A percentile compares a stretch with the other conserved stretches of the same genome.
phyloP scores from a whole-genome alignment of 2,113 vertebrate genomes.

The Panurus biarmicus region DNA sequence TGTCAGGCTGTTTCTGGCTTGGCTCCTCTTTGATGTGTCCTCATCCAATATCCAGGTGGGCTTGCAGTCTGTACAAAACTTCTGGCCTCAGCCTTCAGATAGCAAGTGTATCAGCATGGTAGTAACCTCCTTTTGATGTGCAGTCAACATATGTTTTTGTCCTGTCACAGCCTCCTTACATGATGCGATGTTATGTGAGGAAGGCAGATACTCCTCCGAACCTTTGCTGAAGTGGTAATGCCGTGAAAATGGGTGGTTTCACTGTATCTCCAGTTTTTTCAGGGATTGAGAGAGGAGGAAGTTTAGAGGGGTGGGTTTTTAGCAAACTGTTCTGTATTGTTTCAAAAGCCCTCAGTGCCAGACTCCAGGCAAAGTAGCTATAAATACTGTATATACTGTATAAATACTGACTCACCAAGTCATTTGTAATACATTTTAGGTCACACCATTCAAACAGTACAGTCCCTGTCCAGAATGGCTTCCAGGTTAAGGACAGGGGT shows the following conservation, averaged over 20 bases:
- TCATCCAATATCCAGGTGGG: background rate
- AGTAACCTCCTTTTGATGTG: background rate
- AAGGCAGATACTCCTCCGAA: background rate
- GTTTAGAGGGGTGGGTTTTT: background rate
- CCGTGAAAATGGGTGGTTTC: background rate
- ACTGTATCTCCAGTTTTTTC: background rate
- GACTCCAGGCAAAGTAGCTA: fast-evolving
- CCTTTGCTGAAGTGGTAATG: background rate
- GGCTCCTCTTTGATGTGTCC: background rate
- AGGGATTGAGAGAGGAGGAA: background rate
- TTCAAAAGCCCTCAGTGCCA: background rate
- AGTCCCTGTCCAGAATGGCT: background rate
- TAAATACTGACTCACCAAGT: background rate
- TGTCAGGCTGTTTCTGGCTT: background rate
- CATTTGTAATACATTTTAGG: background rate
- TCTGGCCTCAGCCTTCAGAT: background rate
- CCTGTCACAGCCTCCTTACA: background rate
- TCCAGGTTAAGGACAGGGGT: background rate
- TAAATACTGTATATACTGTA: background rate
- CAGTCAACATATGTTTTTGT: background rate
- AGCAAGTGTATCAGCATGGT: background rate
- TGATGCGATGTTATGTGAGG: background rate
- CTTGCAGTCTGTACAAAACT: background rate
- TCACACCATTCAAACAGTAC: background rate
- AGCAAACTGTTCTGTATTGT: background rate